Conservation (phyloP, 2,113 vertebrate genomes). For the Pseudorhombus dupliciocellatus region DNA sequence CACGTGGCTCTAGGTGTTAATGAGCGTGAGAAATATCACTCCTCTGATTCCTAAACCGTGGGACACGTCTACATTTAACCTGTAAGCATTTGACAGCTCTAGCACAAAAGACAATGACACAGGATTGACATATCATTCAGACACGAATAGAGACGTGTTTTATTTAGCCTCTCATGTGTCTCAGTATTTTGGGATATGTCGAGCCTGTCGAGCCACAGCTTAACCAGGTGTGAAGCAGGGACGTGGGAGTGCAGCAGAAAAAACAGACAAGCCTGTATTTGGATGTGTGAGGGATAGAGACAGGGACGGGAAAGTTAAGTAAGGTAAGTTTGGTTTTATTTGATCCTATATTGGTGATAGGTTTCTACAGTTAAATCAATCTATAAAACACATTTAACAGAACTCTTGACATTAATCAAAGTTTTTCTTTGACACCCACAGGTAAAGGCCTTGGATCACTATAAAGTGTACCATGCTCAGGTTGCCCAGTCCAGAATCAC, state of each 20-base stretch:
- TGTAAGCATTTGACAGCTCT: not conserved
- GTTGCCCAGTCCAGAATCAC: not conserved
- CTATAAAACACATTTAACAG: no score
- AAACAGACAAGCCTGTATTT: slow-evolving; percentile 20
- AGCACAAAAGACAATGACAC: not conserved
- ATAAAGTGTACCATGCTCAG: not conserved
- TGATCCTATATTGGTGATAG: no score
- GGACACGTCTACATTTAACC: slow-evolving; percentile 24
- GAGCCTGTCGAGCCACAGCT: slow-evolving; percentile 14
- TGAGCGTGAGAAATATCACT: slow-evolving; percentile 16
- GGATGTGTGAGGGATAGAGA: slow-evolving; percentile 3
- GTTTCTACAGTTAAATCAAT: not conserved
- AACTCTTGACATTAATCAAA: not conserved
- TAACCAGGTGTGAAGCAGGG: slow-evolving; percentile 18
- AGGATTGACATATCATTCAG: slow-evolving; percentile 12
- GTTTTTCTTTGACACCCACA: not conserved
- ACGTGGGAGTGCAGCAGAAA: slow-evolving; percentile 13
- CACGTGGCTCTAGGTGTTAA: slow-evolving; percentile 9
- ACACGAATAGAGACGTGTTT: slow-evolving; percentile 11
- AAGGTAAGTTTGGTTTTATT: no score
- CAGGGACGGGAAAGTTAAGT: not conserved
- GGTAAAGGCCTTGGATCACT: no score
- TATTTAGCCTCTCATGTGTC: slow-evolving; percentile 22
- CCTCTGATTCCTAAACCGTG: not conserved
- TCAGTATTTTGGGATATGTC: slow-evolving; percentile 11